Percentiles rank a stretch among this genome's conserved stretches.
phyloP scores from a whole-genome alignment of 2,113 vertebrate genomes.

The Corythoichthys intestinalis region DNA sequence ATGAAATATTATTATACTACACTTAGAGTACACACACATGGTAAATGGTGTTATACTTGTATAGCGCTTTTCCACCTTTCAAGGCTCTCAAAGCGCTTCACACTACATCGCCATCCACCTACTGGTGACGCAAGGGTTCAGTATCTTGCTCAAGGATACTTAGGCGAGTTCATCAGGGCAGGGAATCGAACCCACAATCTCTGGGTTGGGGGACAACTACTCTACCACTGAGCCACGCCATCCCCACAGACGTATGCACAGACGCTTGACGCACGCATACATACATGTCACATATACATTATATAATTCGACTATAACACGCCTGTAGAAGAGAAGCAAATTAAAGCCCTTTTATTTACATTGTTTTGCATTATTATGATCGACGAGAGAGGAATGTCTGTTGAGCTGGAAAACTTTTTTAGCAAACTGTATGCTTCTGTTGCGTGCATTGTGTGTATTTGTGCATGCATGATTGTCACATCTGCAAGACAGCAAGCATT shows the following conservation, averaged over 20 bases:
- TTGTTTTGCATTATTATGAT: conserved; percentile 52
- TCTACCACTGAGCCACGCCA: too few relatives aligned
- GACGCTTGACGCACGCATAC: background rate
- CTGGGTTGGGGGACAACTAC: too few relatives aligned
- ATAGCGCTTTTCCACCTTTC: too few relatives aligned
- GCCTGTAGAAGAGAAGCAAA: conserved; percentile 54
- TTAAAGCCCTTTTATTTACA: conserved; percentile 52
- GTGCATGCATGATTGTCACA: conserved; percentile 18
- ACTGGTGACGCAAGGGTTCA: too few relatives aligned
- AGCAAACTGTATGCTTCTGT: conserved; percentile 16
- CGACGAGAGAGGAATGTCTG: conserved; percentile 24
- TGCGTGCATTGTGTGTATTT: conserved; percentile 7
- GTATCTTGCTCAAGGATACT: too few relatives aligned
- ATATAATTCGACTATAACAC: conserved; percentile 12
- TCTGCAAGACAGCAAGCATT: conserved; percentile 39
- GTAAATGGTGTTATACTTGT: too few relatives aligned
- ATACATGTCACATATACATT: conserved; percentile 3
- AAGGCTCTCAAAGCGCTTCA: too few relatives aligned
- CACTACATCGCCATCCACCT: too few relatives aligned
- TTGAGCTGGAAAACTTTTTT: conserved; percentile 32
- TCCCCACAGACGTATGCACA: too few relatives aligned
- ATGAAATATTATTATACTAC: background rate
- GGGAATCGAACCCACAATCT: too few relatives aligned
- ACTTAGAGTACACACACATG: too few relatives aligned
- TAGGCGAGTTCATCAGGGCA: too few relatives aligned